Evolutionary conservation across 2,888 invertebrate species (phyloP), one percentile per base, ranked within the genome.

Genomic region (Aplocera efformata): DNA sequence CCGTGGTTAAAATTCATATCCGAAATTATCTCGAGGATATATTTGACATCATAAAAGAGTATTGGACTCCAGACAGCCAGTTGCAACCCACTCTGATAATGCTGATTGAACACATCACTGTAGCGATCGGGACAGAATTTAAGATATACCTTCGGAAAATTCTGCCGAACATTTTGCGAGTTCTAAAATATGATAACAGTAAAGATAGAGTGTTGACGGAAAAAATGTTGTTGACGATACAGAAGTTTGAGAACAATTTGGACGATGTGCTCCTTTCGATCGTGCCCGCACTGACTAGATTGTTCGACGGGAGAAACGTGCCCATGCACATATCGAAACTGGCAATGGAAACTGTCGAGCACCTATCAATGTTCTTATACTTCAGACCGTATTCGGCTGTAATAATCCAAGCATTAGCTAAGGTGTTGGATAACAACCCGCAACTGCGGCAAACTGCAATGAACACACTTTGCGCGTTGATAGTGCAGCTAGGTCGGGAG

Each of bases 1-100:
- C 94, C 10, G 97, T 99, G 47, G 98, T 99, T 0, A 98, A 98
- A 77, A 96, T 97, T 67, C 98, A 99, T 75, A 97, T 99, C 47
- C 92, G 98, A 30, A 95, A 95, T 69, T 99, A 98, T 77, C 90
- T 99, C 70, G 95, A 96, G 57, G 97, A 98, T 56, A 98, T 99
- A 60, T 98, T 99, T 70, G 92, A 92, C 50, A 90, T 99, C 7
- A 96, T 98, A 29, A 95, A 94, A 68, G 97, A 97, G 67, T 97
- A 96, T 72, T 98, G 98, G 98, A 96, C 94, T 0, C 92, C 93
- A 0, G 93, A 93, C 56, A 94, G 94, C 60, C 92, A 93, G 0
- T 86, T 98, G 46, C 98, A 98, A 77, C 92, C 92, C 3, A 97
- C 96, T 0, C 89, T 98, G 7, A 98, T 99, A 53, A 90, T 95